Conservation (phyloP, 64 coral and sea anemone genomes). For the Montipora foliosa region DNA sequence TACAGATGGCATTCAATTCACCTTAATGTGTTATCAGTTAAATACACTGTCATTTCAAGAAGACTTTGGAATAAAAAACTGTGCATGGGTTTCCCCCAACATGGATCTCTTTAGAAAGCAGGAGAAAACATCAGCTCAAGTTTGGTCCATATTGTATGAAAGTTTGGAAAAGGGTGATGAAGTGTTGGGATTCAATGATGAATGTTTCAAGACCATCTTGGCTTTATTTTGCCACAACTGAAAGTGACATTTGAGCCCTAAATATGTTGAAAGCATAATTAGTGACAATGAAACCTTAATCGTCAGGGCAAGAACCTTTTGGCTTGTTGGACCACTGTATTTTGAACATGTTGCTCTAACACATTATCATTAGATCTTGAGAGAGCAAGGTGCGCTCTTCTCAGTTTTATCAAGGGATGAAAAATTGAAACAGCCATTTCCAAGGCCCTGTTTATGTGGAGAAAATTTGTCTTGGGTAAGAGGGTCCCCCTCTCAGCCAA, state of each 20-base stretch:
- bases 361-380: no score
- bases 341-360: no score
- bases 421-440: no score
- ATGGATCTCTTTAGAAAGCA: slow-evolving; percentile 57
- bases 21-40: slow-evolving; percentile 94
- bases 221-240: slow-evolving; percentile 59
- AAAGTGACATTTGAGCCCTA: not conserved
- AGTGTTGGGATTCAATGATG: slow-evolving; percentile 55
- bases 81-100: slow-evolving; percentile 73
- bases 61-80: slow-evolving; percentile 92
- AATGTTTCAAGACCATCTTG: slow-evolving; percentile 69
- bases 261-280: no score
- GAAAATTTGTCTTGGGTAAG: no score
- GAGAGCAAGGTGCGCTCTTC: no score
- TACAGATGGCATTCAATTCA: slow-evolving; percentile 77
- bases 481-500: no score
- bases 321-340: no score
- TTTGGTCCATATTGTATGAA: slow-evolving; percentile 48
- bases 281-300: no score
- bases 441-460: no score
- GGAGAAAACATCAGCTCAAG: slow-evolving; percentile 26
- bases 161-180: slow-evolving; percentile 51
- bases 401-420: no score
- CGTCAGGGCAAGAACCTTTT: no score
- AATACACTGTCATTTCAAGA: slow-evolving; percentile 98